A percentile compares a stretch with the other conserved stretches of the same genome.
phyloP scores from a whole-genome alignment of 2,113 vertebrate species.

The Saimiri boliviensis region DNA sequence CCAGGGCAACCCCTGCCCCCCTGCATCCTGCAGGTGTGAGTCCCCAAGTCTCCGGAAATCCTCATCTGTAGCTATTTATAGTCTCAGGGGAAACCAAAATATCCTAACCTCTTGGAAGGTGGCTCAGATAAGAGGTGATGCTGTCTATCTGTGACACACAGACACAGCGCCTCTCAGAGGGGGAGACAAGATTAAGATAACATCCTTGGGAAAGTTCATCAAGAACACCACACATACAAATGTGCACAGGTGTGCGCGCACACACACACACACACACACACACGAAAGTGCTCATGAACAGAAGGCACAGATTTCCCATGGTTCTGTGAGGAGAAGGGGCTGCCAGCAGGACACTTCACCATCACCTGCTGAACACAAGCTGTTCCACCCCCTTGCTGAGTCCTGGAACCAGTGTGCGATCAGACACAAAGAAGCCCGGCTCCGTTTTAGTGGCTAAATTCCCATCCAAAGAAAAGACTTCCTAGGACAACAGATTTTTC shows the following conservation, averaged over 20 bases:
- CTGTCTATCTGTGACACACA: background rate
- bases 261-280: background rate
- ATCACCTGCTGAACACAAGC: constrained; percentile 62
- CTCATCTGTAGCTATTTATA: background rate
- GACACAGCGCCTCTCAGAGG: background rate
- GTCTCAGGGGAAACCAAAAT: background rate
- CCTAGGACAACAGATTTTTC: constrained; percentile 74
- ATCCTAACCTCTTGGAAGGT: background rate
- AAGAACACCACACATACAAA: background rate
- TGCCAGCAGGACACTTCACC: background rate
- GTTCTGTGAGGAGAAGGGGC: background rate
- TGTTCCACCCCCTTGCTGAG: constrained; percentile 35
- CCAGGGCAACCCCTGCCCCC: background rate
- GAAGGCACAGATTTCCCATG: background rate
- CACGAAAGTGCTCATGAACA: background rate
- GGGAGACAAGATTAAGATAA: background rate
- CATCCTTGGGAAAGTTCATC: background rate
- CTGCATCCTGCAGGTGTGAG: background rate
- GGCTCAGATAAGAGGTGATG: background rate
- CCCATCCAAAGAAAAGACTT: constrained; percentile 37
- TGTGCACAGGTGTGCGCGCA: background rate
- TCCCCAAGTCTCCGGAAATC: background rate
- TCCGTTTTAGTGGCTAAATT: constrained; percentile 29
- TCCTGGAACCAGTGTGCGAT: background rate
- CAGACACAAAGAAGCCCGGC: constrained; percentile 14